These are phyloP conservation scores for Andrena camellia DNA, from an alignment of 2,888 invertebrate genomes.

Conservation along the genomic window DNA sequence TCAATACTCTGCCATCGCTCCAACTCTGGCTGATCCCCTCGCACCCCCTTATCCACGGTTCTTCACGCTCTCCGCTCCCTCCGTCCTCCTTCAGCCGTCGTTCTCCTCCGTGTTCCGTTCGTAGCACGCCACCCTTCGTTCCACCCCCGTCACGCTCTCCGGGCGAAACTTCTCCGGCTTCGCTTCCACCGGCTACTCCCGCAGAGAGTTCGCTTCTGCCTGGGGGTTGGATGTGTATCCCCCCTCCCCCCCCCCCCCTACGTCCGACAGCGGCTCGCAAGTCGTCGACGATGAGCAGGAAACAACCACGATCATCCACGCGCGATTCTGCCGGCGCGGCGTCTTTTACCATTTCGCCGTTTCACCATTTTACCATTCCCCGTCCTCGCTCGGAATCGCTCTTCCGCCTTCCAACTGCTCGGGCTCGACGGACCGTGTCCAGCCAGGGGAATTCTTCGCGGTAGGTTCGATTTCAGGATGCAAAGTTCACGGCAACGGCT, in stretches of 20 bases:
- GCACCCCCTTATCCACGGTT: conserved; percentile 73
- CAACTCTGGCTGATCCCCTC: conserved; percentile 83
- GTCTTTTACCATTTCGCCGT: conserved; percentile 1
- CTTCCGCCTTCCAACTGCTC: conserved; percentile 31
- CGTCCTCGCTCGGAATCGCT: conserved; percentile 7
- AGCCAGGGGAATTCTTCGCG: conserved; percentile 15
- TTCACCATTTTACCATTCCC: conserved; percentile 19
- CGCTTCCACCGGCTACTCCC: conserved; percentile 76
- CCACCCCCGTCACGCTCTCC: conserved; percentile 84
- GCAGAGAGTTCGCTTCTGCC: conserved; percentile 78
- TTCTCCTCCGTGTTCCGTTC: conserved; percentile 66
- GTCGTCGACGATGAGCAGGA: conserved; percentile 56
- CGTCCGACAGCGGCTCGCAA: conserved; percentile 43
- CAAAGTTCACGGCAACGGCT: not conserved
- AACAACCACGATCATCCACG: conserved; percentile 13
- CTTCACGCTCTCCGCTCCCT: conserved; percentile 54
- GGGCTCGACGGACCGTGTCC: conserved; percentile 54
- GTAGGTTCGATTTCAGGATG: conserved; percentile 38
- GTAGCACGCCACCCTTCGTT: conserved; percentile 80
- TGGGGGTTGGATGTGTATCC: conserved; percentile 41
- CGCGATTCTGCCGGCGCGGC: not conserved
- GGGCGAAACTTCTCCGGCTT: conserved; percentile 83
- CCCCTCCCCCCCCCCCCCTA: not conserved
- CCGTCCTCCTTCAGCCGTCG: conserved; percentile 18
- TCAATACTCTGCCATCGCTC: conserved; percentile 86